Evolutionary conservation across 2,797 vertebrate genomes (phyloP).

Genomic region (Orientallactaga sibirica): DNA sequence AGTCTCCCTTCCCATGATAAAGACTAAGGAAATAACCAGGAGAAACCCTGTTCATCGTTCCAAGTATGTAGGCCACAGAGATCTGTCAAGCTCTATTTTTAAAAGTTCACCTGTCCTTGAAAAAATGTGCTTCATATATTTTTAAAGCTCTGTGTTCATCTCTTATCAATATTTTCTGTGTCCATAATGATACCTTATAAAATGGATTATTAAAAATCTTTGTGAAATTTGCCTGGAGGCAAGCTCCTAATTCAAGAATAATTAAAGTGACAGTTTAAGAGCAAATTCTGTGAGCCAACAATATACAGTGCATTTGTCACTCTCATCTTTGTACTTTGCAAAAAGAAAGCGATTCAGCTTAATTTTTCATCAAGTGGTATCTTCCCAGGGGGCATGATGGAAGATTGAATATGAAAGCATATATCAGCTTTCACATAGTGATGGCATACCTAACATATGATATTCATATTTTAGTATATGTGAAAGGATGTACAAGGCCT

Average conservation of each 20-base stretch:
- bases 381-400: slow-evolving; percentile 54
- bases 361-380: slow-evolving; percentile 78
- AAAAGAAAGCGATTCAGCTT: slow-evolving; percentile 74
- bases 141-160: slow-evolving; percentile 51
- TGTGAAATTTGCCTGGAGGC: slow-evolving; percentile 72
- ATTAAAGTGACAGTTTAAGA: slow-evolving; percentile 82
- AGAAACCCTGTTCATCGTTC: neutral
- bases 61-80: neutral
- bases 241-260: slow-evolving; percentile 76
- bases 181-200: slow-evolving; percentile 63
- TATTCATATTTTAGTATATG: neutral
- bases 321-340: slow-evolving; percentile 61
- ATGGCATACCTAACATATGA: slow-evolving; percentile 12
- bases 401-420: slow-evolving; percentile 27
- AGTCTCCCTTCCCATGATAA: neutral
- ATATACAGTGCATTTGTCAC: slow-evolving; percentile 47
- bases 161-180: slow-evolving; percentile 70
- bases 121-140: slow-evolving; percentile 54
- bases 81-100: slow-evolving; percentile 46
- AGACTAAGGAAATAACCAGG: neutral
- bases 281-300: slow-evolving; percentile 67
- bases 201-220: slow-evolving; percentile 74
- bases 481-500: neutral
- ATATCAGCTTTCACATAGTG: slow-evolving; percentile 40
- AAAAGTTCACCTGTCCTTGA: slow-evolving; percentile 45